Conservation (phyloP, 2,113 vertebrate genomes). For the Lampris megalopsis region DNA sequence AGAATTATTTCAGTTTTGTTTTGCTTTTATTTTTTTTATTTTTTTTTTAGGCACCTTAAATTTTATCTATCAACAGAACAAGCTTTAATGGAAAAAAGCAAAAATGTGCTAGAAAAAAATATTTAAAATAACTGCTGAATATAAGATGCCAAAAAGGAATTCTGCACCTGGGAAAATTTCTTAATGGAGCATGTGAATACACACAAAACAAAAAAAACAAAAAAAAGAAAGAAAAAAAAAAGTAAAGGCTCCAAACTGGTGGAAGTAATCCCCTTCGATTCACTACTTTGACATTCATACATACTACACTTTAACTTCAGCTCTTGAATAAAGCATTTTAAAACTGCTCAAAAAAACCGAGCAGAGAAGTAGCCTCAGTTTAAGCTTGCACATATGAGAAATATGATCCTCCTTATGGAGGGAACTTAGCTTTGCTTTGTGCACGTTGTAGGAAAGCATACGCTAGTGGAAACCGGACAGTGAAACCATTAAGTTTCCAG, state of each 20-base stretch:
- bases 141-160: slow-evolving; percentile 81
- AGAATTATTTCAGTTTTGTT: slow-evolving; percentile 67
- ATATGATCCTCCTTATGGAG: slow-evolving; percentile 81
- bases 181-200: slow-evolving; percentile 71
- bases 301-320: slow-evolving; percentile 74
- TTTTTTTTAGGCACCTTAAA: slow-evolving; percentile 82
- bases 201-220: slow-evolving; percentile 20
- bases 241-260: slow-evolving; percentile 70
- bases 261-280: slow-evolving; percentile 62
- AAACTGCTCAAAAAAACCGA: slow-evolving; percentile 80
- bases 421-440: slow-evolving; percentile 72
- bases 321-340: slow-evolving; percentile 79
- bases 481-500: slow-evolving; percentile 59
- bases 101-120: slow-evolving; percentile 60
- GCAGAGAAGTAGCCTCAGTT: slow-evolving; percentile 77
- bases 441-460: slow-evolving; percentile 77
- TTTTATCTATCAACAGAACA: slow-evolving; percentile 80
- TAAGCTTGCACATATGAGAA: slow-evolving; percentile 74
- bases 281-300: slow-evolving; percentile 65
- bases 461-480: slow-evolving; percentile 65
- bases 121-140: slow-evolving; percentile 77
- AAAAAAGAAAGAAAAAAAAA: slow-evolving; percentile 73
- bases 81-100: slow-evolving; percentile 65
- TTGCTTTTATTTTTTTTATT: slow-evolving; percentile 63
- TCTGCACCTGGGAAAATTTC: slow-evolving; percentile 80